phyloP scores from a whole-genome alignment of 2,888 invertebrate genomes.

The Epirrhoe tristata region DNA sequence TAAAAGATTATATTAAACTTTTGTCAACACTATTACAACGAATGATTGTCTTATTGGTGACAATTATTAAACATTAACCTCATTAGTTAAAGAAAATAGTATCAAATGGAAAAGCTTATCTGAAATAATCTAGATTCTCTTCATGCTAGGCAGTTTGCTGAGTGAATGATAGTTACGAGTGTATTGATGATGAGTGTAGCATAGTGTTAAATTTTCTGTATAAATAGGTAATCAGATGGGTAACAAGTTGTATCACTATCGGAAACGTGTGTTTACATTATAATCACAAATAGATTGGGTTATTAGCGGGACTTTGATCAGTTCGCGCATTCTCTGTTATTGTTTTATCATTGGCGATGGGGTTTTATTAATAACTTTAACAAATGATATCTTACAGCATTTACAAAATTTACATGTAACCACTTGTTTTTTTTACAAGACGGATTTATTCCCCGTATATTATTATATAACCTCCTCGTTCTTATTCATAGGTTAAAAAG shows the following conservation, averaged over 20 bases:
- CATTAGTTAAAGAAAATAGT: conserved; percentile 14
- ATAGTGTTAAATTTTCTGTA: too few species aligned
- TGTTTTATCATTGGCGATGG: conserved; percentile 23
- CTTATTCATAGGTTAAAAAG: too few species aligned
- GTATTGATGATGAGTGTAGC: neutral
- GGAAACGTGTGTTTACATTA: conserved; percentile 35
- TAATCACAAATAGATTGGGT: conserved; percentile 36
- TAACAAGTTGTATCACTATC: conserved; percentile 32
- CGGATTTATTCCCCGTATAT: too few species aligned
- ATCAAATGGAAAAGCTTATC: neutral
- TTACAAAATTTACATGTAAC: too few species aligned
- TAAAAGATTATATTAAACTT: conserved; percentile 24
- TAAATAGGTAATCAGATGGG: conserved; percentile 17
- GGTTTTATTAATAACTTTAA: conserved; percentile 30
- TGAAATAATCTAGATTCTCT: too few species aligned
- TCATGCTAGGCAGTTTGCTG: neutral
- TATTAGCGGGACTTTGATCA: conserved; percentile 46
- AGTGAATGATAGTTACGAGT: neutral
- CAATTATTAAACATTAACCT: conserved; percentile 4
- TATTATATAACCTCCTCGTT: too few species aligned
- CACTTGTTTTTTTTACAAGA: neutral
- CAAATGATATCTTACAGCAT: conserved; percentile 21
- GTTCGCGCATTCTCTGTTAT: conserved; percentile 40
- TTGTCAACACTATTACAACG: conserved; percentile 17
- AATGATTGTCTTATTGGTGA: conserved; percentile 16